A percentile compares a stretch with the other conserved stretches of the same genome.
Evolutionary conservation across 1,140 invertebrate genomes (phyloP).

Genomic region (Drosophila ananassae): DNA sequence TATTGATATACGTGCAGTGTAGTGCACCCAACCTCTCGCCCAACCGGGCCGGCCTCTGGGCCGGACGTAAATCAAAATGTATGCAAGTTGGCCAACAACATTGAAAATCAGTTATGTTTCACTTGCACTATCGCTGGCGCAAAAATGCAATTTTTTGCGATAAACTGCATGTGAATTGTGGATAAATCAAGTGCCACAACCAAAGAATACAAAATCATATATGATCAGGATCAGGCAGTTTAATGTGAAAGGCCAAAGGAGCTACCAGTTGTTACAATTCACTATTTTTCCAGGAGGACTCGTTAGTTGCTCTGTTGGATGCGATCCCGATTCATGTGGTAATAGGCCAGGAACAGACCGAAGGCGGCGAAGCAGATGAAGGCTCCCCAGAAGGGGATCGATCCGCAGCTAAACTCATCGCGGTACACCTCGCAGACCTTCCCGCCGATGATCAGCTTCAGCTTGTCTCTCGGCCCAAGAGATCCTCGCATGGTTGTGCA

Average conservation of each 20-base stretch:
- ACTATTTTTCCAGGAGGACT: background rate
- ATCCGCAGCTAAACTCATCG: slow-evolving; percentile 38
- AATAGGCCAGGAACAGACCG: slow-evolving; percentile 16
- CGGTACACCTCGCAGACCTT: slow-evolving; percentile 44
- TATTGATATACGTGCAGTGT: slow-evolving; percentile 60
- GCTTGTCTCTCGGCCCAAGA: slow-evolving; percentile 9
- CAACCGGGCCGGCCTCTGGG: too few relatives aligned
- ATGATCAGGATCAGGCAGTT: background rate
- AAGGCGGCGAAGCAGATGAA: slow-evolving; percentile 33
- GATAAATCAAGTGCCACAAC: slow-evolving; percentile 65
- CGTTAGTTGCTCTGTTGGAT: slow-evolving; percentile 2
- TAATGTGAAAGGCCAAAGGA: background rate
- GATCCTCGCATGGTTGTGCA: slow-evolving; percentile 6
- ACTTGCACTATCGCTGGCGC: slow-evolving; percentile 36
- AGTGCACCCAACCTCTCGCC: background rate
- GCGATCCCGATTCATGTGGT: slow-evolving; percentile 16
- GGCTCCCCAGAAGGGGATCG: slow-evolving; percentile 23
- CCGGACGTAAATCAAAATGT: slow-evolving; percentile 57
- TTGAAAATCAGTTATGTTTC: slow-evolving; percentile 70
- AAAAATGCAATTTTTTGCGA: slow-evolving; percentile 33
- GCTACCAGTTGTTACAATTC: background rate
- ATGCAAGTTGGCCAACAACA: slow-evolving; percentile 73
- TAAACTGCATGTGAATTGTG: slow-evolving; percentile 76
- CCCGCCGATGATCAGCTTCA: slow-evolving; percentile 10
- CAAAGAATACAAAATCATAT: slow-evolving; percentile 30